phyloP scores from a whole-genome alignment of 2,797 vertebrate genomes.

The Danio choprae region DNA sequence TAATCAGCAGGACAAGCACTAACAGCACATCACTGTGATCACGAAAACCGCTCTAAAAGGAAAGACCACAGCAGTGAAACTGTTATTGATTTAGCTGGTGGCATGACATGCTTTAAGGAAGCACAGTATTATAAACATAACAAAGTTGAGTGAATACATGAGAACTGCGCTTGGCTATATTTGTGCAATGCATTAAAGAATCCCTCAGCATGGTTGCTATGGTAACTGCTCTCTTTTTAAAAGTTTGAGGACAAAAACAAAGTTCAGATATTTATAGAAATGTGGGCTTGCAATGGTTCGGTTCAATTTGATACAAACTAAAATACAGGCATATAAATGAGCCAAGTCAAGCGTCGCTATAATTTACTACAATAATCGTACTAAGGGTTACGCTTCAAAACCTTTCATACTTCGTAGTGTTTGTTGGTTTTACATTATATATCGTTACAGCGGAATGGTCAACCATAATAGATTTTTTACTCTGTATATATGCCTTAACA shows the following conservation, averaged over 20 bases:
- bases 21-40: constrained; percentile 33
- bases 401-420: no score
- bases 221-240: constrained; percentile 32
- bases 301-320: constrained; percentile 12
- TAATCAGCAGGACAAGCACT: constrained; percentile 48
- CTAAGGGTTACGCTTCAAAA: no score
- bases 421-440: no score
- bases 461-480: no score
- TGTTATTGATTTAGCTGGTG: no score
- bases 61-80: constrained; percentile 23
- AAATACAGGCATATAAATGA: constrained; percentile 19
- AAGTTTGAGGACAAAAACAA: constrained; percentile 16
- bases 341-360: neutral
- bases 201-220: constrained; percentile 30
- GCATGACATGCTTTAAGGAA: neutral
- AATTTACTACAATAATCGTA: neutral
- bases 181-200: no score
- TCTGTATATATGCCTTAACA: no score
- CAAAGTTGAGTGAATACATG: neutral
- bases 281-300: neutral
- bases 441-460: no score
- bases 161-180: neutral
- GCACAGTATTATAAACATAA: neutral
- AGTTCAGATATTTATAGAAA: constrained; percentile 27
- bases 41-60: neutral